A percentile compares a stretch with the other conserved stretches of the same genome.
phyloP scores from a whole-genome alignment of 2,888 invertebrate species.

The Uloborus plumipes region DNA sequence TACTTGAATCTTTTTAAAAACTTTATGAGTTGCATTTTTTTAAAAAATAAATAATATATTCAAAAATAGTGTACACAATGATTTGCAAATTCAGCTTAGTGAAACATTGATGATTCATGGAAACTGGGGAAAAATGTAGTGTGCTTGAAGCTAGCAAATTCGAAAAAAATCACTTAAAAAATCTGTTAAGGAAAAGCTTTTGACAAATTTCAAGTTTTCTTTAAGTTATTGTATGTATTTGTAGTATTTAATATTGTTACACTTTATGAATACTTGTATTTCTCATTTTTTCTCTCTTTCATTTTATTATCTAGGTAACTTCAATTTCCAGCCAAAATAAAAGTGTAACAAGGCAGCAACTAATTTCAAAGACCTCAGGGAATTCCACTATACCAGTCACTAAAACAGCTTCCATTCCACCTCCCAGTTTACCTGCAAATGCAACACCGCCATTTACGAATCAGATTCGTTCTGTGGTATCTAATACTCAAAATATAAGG shows the following conservation, averaged over 20 bases:
- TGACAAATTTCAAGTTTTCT: not conserved
- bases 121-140: too few species aligned
- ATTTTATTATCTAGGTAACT: constrained; percentile 22
- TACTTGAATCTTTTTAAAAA: too few species aligned
- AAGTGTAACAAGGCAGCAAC: constrained; percentile 28
- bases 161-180: too few species aligned
- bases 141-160: too few species aligned
- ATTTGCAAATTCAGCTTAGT: too few species aligned
- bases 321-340: constrained; percentile 41
- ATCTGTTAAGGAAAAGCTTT: not conserved
- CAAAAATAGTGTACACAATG: too few species aligned
- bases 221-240: not conserved
- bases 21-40: too few species aligned
- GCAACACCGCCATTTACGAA: constrained; percentile 62
- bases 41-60: too few species aligned
- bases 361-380: constrained; percentile 49
- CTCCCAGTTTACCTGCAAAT: constrained; percentile 63
- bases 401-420: constrained; percentile 60
- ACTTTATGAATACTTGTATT: not conserved
- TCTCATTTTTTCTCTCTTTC: not conserved
- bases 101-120: too few species aligned
- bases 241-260: too few species aligned
- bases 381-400: constrained; percentile 40
- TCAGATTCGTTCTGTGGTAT: constrained; percentile 45
- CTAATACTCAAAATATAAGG: constrained; percentile 57